phyloP scores from a whole-genome alignment of 2,113 vertebrate species.

The Bubalus kerabau region DNA sequence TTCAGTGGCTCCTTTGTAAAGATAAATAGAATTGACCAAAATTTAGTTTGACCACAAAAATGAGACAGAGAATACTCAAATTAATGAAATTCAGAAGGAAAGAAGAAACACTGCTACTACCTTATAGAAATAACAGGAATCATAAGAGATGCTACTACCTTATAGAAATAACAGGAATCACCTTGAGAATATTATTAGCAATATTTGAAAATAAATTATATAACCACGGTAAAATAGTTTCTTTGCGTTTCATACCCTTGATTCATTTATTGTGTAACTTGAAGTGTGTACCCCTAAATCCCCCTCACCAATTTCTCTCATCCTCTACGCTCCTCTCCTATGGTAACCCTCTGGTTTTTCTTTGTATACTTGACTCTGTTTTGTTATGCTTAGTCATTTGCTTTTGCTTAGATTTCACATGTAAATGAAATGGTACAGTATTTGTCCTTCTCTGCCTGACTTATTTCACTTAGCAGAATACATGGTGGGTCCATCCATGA shows the following conservation, averaged over 20 bases:
- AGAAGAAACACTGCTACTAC: neutral
- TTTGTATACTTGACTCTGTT: neutral
- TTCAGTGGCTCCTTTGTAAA: neutral
- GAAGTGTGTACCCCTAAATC: neutral
- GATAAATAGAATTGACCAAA: neutral
- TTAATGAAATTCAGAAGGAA: neutral
- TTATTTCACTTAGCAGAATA: neutral
- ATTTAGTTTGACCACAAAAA: neutral
- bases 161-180: neutral
- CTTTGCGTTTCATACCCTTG: neutral
- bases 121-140: neutral
- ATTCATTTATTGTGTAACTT: neutral
- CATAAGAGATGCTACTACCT: neutral
- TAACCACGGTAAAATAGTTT: neutral
- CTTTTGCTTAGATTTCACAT: neutral
- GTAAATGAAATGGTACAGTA: neutral
- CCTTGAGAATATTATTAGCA: neutral
- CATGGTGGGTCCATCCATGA: no score
- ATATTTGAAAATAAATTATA: neutral
- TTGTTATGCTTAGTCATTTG: neutral
- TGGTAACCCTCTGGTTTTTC: neutral
- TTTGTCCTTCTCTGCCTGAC: neutral
- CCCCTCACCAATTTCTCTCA: neutral
- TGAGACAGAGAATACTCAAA: neutral
- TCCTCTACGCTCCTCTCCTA: fast-evolving